Evolutionary conservation across 2,888 invertebrate species (phyloP), one percentile per base, ranked within the genome.

Genomic region (Chorisops tibialis): DNA sequence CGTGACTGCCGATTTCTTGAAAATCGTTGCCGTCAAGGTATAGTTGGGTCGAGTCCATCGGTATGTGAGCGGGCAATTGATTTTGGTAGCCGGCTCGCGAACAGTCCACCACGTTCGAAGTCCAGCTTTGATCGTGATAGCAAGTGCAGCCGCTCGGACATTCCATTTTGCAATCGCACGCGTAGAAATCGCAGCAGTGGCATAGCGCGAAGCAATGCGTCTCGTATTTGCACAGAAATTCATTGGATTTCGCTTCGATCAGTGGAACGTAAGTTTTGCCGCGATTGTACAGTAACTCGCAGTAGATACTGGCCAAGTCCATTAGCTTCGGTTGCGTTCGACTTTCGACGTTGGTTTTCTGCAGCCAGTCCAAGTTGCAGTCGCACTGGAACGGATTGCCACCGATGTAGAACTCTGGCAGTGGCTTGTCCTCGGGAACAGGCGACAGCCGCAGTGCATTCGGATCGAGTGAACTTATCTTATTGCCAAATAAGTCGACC

Each of bases 101-200:
- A 78, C 95, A 95, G 79, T 93, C 93, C 70, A 95, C 94, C 68
- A 95, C 91, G 78, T 95, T 95, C 35, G 93, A 90, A 54, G 90
- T 88, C 93, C 95, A 96, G 66, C 90, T 87, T 73, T 92, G 90
- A 80, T 96, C 95, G 79, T 94, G 93, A 81, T 93, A 96, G 77
- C 96, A 96, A 67, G 90, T 88, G 81, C 96, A 96, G 74, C 93
- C 91, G 64, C 85, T 85, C 54, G 96, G 96, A 76, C 96, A 96
- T 71, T 91, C 93, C 91, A 95, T 95, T 81, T 95, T 93, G 81
- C 96, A 96, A 80, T 96, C 96, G 81, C 96, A 96, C 59, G 93
- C 93, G 79, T 93, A 94, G 78, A 93, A 96, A 79, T 95, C 95
- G 80, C 96, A 96, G 81, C 96, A 96, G 76, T 93, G 92, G 77